phyloP scores from a whole-genome alignment of 1,140 invertebrate species.

The Panulirus ornatus region DNA sequence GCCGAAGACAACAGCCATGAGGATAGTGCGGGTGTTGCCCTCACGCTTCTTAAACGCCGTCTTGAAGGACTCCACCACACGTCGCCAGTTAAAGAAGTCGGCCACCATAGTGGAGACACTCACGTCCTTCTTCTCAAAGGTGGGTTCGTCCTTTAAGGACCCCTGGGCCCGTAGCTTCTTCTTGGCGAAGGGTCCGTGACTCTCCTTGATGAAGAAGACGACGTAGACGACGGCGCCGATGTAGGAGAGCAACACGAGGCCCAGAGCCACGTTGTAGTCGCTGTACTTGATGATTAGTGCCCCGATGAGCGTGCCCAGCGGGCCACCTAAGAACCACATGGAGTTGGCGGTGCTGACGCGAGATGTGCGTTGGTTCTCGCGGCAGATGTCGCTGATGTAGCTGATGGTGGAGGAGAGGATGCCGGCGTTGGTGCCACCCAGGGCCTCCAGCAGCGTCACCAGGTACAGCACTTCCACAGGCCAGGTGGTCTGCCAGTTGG shows the following conservation, averaged over 20 bases:
- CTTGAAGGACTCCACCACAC: constrained; percentile 71
- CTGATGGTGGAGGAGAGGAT: constrained; percentile 64
- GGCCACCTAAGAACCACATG: constrained; percentile 69
- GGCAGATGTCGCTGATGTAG: constrained; percentile 71
- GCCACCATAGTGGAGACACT: constrained; percentile 19
- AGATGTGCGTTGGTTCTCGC: constrained; percentile 55
- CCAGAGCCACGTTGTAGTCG: constrained; percentile 63
- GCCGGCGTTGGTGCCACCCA: constrained; percentile 67
- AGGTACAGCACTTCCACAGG: constrained; percentile 59
- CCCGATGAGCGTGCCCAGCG: constrained; percentile 60
- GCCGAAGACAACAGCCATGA: constrained; percentile 44
- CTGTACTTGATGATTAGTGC: constrained; percentile 58
- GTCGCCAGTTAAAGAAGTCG: constrained; percentile 65
- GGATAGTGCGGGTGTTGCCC: constrained; percentile 52
- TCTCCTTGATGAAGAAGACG: constrained; percentile 69
- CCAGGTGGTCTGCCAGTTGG: constrained; percentile 57
- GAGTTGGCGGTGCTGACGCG: constrained; percentile 67
- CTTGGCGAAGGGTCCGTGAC: constrained; percentile 69
- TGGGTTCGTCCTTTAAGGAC: background rate
- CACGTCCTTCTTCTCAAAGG: background rate
- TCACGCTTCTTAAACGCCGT: constrained; percentile 63
- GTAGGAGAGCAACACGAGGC: constrained; percentile 50
- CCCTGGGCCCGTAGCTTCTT: constrained; percentile 24
- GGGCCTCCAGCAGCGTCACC: constrained; percentile 50
- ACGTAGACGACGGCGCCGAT: constrained; percentile 54